Base-by-base conservation (phyloP, 1,140 invertebrate species). In the Zaprionus kolodkinae region DNA sequence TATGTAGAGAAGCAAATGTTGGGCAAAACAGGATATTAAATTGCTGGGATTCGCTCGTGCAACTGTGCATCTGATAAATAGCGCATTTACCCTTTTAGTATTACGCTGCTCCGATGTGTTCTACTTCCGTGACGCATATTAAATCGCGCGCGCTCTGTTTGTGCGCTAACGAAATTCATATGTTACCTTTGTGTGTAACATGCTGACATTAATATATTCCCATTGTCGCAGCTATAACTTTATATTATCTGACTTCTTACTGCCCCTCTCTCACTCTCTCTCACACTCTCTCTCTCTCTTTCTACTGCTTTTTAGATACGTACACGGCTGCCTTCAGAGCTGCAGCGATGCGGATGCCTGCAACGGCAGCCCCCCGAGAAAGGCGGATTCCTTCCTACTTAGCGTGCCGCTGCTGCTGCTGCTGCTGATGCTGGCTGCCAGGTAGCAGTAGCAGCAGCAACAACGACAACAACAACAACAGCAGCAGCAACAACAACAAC, bases 331-430 rank as follows among this genome's bases (percentile, higher is more conserved):
- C 91, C 94, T 97, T 10, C 97, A 97, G 91, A 97, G 96, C 70
- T 98, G 97, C 93, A 96, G 95, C 88, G 97, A 98, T 90, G 96
- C 96, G 1, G 97, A 98, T 88, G 97, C 96, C 1, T 98, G 97
- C 93, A 98, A 98, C 59, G 72, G 61, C 76, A 62, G 55, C 70
- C 71, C 61, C 48, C 66, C 64, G 61, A 69, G 56, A 62, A 52
- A 76, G n/a, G 40, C 38, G 35, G 85, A 78, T 43, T 55, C 80
- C 40, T 52, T 77, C 17, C 73, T 91, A 65, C 73, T 90, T 60
- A 83, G 76, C 71, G 40, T 83, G 21, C 48, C 50, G 36, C 40
- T 79, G 54, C 48, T 90, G 38, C 62, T 90, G 38, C 62, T 83
- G 3, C 59, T 83, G 5, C 13, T 90, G 54, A 69, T 61, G 17